Evolutionary conservation across 2,888 invertebrate genomes (phyloP), one percentile per base, ranked within the genome.

Genomic region (Sinopyrophorus schimmeli): DNA sequence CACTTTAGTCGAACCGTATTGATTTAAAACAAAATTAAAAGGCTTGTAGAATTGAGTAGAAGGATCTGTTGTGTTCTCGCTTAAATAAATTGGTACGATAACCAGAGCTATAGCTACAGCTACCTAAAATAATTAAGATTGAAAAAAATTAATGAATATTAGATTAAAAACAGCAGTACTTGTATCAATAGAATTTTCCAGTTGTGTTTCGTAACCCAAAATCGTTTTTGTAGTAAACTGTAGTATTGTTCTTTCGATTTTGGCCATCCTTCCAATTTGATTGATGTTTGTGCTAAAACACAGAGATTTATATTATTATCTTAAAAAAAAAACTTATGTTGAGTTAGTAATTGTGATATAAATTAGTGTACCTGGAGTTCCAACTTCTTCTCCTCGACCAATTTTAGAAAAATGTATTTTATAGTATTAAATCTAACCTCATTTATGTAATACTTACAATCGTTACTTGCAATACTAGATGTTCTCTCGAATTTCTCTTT

Each of bases 1-100:
- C 10, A 71, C 69, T 1, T 47, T 50, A 1, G 66, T 64, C 34
- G 60, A 55, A 7, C 66, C 67, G 43, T 72, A 72, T 4, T 49
- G 43, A 10, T 62, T 60, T n/a, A 78, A 62, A 17, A 62, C 58
- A n/a, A 76, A 46, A 59, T 5, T 70, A 47, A 18, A 66, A 59
- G 23, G 15, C 5, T 69, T 60, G 7, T 66, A 58, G 20, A 55
- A 41, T 12, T 58, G 57, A 3, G 54, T 51, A 5, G 55, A 54
- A 3, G 14, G 18, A 9, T 62, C 56, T 1, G 34, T 43, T 9
- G 16, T 34, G 3, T 60, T 50, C 32, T 64, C 62, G 9, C 67
- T 66, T 47, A 70, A 63, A 46, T 70, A 57, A 2, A 64, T 55
- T 58, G 71, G 66, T 17, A 73, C 28, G 3, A 71, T 5, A 1